Evolutionary conservation across 1,140 invertebrate species (phyloP).

Genomic region (Drosophila nasuta): DNA sequence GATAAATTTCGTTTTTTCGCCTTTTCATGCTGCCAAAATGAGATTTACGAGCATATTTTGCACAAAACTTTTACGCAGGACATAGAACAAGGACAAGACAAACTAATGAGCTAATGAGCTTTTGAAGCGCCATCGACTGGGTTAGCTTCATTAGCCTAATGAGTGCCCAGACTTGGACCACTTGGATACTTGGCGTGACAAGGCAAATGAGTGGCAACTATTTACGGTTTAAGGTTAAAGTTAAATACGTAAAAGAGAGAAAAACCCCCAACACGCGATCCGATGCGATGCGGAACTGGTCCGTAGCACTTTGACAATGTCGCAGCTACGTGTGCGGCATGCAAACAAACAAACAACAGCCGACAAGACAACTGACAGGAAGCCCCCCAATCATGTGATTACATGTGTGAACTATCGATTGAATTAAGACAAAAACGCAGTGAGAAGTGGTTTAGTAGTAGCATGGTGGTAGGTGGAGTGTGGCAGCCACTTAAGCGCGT

Average conservation of each 20-base stretch:
- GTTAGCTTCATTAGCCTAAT: conserved; percentile 71
- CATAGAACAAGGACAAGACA: conserved; percentile 54
- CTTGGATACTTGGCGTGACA: conserved; percentile 38
- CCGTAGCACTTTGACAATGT: conserved; percentile 57
- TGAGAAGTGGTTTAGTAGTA: conserved; percentile 16
- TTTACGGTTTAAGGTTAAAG: conserved; percentile 75
- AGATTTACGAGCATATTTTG: conserved; percentile 83
- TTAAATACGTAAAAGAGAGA: conserved; percentile 57
- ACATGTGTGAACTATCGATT: conserved; percentile 83
- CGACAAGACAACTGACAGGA: conserved; percentile 46
- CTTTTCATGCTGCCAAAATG: conserved; percentile 64
- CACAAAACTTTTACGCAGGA: conserved; percentile 61
- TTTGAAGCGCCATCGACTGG: conserved; percentile 44
- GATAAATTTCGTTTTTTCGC: conserved; percentile 66
- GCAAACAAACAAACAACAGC: conserved; percentile 58
- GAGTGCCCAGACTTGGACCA: conserved; percentile 35
- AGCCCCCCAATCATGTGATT: conserved; percentile 79
- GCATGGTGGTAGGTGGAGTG: conserved; percentile 12
- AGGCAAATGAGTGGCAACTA: conserved; percentile 57
- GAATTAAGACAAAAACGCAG: conserved; percentile 72
- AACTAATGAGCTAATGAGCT: conserved; percentile 73
- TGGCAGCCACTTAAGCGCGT: conserved; percentile 78
- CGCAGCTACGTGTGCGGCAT: conserved; percentile 71
- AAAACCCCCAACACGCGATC: not conserved
- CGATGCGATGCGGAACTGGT: not conserved